Evolutionary conservation across 1,140 invertebrate species (phyloP), one percentile per base, ranked within the genome.

Genomic region (Drosophila lacteicornis): DNA sequence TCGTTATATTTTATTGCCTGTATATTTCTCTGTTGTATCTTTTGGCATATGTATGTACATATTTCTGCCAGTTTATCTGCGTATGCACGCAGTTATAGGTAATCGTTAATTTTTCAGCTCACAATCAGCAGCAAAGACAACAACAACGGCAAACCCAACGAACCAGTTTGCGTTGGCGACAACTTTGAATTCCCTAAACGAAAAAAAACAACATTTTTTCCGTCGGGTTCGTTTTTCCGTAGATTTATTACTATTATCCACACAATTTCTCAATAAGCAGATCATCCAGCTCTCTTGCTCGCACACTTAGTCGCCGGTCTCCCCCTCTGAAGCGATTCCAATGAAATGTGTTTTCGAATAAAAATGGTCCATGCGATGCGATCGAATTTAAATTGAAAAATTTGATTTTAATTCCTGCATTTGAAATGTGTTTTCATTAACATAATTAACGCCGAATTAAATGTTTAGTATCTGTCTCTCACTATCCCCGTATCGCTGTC

Each of bases 321-420:
- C 27, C 49, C 46, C 33, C 13, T 43, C 45, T 45, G 17, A 38
- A 30, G 65, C 76, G 76, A 69, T 90, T 90, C 82, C 82, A 91
- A 91, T 90, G 86, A 90, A 90, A 90, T 91, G 86, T 91, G 85
- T 88, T 90, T 90, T 90, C 85, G 79, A 78, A 91, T 90, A 82
- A 90, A 88, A 90, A 90, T 90, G 85, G 85, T 90, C 75, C 79
- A 90, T 90, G 85, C 85, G 86, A 90, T 90, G 86, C 86, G 85
- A 90, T 90, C 85, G 85, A 90, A 90, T 91, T 90, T 90, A 90
- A 90, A 90, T 90, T 90, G 86, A 90, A 90, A 90, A 91, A 90
- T 90, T 90, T 76, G 86, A 80, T 90, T 91, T 90, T 90, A 90
- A 90, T 90, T 91, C 86, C 75, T 74, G 86, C 70, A 82, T 91